Evolutionary conservation across 2,888 invertebrate genomes (phyloP), one percentile per base, ranked within the genome.

Genomic region (Liodrosophila aerea): DNA sequence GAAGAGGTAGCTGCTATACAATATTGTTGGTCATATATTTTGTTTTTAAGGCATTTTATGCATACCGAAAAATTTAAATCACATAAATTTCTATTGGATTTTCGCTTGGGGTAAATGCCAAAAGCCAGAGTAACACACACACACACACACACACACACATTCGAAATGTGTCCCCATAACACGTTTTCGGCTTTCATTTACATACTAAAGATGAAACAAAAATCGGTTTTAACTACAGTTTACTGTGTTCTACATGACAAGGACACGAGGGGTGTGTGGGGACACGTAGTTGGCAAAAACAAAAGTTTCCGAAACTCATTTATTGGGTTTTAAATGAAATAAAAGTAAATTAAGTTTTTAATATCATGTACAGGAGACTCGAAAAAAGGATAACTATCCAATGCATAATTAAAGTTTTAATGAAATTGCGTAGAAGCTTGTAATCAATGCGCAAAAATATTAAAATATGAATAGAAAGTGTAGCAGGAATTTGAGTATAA

Each of bases 41-140:
- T 66, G 56, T 64, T 81, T 62, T 75, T 77, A 78, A 78, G 81
- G 65, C 76, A 73, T 81, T 80, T 77, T 71, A 73, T 66, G 67
- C 74, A 78, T 70, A 74, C 56, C 47, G 54, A 69, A 74, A 69
- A 69, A 80, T 82, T 82, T 76, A 82, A 80, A 82, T 73, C 64
- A 78, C 73, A 78, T 80, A 78, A 78, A 80, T 80, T 78, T 63
- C 74, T 65, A 73, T 82, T 76, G 80, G 80, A 78, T 80, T 80
- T 82, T 49, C 73, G 15, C 39, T 22, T 22, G 22, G 22, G 56
- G 16, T 46, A 52, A 58, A 45, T 22, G 47, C 54, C 57, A 11
- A 45, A 31, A 36, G 49, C 40, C 54, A 45, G 34, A 22, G 22
- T 5, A 22, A 22, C 22, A 11, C 30, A 30, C 9, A 7, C n/a